These are phyloP conservation scores for Drosophila sucinea DNA, from an alignment of 1,140 invertebrate genomes.

Conservation along the genomic window DNA sequence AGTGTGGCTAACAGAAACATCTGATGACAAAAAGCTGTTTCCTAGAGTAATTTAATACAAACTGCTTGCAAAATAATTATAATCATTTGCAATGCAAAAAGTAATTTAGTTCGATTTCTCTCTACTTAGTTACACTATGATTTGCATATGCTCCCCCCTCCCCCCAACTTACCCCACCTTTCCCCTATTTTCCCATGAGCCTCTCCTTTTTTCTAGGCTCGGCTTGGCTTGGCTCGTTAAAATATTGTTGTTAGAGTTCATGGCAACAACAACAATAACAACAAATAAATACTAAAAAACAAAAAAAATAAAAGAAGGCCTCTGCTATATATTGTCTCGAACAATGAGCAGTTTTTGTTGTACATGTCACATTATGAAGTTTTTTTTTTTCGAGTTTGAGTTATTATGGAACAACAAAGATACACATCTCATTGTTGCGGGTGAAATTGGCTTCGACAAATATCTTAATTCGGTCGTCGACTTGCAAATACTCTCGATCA, in stretches of 20 bases:
- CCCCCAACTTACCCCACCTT: too few relatives aligned
- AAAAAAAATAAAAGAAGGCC: background rate
- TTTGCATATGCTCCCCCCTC: background rate
- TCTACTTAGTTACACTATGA: slow-evolving; percentile 4
- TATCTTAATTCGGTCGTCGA: background rate
- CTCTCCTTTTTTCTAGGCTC: background rate
- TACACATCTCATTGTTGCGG: slow-evolving; percentile 61
- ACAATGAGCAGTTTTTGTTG: slow-evolving; percentile 16
- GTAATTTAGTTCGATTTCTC: slow-evolving; percentile 21
- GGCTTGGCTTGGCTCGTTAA: background rate
- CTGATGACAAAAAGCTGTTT: slow-evolving; percentile 1
- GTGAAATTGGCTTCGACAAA: slow-evolving; percentile 67
- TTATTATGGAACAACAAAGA: slow-evolving; percentile 39
- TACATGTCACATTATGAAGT: slow-evolving; percentile 54
- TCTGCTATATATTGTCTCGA: background rate
- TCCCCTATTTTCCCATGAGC: too few relatives aligned
- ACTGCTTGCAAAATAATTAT: background rate
- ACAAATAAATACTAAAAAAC: background rate
- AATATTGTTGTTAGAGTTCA: slow-evolving; percentile 38
- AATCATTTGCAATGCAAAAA: background rate
- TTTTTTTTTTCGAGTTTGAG: slow-evolving; percentile 27
- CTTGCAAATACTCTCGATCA: background rate
- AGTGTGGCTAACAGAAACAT: background rate
- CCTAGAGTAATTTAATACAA: background rate
- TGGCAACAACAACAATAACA: slow-evolving; percentile 13